A percentile compares a stretch with the other conserved stretches of the same genome.
Evolutionary conservation across 2,797 vertebrate species (phyloP).

Genomic region (Pteropus rufus): DNA sequence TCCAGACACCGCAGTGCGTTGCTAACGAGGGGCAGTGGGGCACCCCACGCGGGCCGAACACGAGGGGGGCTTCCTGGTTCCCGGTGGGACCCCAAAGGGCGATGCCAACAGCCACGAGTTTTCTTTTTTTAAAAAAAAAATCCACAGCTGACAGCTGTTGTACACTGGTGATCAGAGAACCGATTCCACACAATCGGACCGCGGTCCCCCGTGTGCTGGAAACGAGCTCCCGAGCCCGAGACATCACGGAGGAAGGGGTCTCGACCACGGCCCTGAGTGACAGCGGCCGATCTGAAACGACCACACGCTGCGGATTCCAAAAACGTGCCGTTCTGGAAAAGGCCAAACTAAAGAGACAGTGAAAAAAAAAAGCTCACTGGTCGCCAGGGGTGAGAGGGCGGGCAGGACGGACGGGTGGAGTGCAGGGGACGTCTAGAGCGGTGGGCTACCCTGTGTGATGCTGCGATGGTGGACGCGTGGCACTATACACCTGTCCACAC

Average conservation of each 20-base stretch:
- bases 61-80: not conserved
- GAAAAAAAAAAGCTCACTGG: no score
- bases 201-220: fast-evolving
- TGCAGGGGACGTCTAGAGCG: fast-evolving
- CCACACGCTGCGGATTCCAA: fast-evolving
- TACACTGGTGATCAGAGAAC: fast-evolving
- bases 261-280: fast-evolving
- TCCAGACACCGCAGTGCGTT: fast-evolving
- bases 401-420: no score
- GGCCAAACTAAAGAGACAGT: fast-evolving
- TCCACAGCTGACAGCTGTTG: fast-evolving
- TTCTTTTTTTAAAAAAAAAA: not conserved
- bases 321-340: fast-evolving
- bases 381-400: fast-evolving
- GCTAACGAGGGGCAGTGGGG: fast-evolving
- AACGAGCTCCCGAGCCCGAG: fast-evolving
- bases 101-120: fast-evolving
- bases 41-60: not conserved
- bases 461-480: fast-evolving
- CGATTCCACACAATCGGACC: not conserved
- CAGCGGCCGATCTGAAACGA: fast-evolving
- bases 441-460: fast-evolving
- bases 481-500: fast-evolving
- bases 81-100: fast-evolving
- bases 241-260: no score